Percentiles rank a stretch among this genome's conserved stretches.
These are phyloP conservation scores for Melipona quadrifasciata DNA, from an alignment of 1,140 invertebrate species.

Conservation along the genomic window DNA sequence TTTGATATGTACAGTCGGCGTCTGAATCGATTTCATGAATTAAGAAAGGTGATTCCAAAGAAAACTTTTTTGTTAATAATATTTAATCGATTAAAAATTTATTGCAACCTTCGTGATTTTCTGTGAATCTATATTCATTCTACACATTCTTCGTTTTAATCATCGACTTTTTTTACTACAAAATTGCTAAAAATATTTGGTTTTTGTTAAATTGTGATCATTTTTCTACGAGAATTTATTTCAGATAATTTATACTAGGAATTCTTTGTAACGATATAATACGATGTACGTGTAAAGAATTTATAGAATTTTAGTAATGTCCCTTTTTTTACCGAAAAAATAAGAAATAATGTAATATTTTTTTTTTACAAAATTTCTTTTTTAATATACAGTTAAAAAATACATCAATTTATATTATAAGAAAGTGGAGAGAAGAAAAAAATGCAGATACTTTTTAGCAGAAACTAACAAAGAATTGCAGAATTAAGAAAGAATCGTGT, in stretches of 20 bases:
- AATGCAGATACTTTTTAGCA: too few species aligned
- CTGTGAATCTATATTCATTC: background rate
- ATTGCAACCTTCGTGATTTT: background rate
- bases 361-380: background rate
- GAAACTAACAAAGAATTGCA: too few species aligned
- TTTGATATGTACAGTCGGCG: conserved; percentile 51
- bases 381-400: background rate
- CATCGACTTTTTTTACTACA: too few species aligned
- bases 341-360: background rate
- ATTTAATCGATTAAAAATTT: too few species aligned
- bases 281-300: background rate
- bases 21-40: conserved; percentile 29
- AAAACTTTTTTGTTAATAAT: too few species aligned
- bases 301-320: background rate
- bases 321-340: background rate
- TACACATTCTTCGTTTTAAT: background rate
- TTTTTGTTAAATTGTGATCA: background rate
- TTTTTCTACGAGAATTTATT: background rate
- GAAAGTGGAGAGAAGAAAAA: too few species aligned
- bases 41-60: background rate
- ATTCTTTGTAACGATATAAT: background rate
- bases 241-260: background rate
- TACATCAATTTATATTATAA: too few species aligned
- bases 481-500: background rate
- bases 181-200: background rate